Conservation (phyloP, 2,888 invertebrate genomes). For the Rhaphigaster nebulosa region DNA sequence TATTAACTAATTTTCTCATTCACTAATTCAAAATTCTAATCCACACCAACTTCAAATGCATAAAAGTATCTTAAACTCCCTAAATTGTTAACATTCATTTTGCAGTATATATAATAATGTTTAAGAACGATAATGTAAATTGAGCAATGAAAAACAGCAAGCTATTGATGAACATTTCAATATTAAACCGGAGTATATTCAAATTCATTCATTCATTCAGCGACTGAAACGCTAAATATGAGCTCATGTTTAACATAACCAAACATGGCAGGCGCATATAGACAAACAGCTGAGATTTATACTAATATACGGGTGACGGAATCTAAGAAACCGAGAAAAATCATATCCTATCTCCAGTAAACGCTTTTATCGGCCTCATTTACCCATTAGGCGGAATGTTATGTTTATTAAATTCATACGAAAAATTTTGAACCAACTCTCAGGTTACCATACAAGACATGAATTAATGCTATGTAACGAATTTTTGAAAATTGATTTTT, state of each 20-base stretch:
- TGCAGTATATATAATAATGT: background rate
- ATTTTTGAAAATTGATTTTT: no score
- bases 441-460: no score
- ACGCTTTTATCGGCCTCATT: background rate
- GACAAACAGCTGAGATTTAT: background rate
- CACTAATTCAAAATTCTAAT: no score
- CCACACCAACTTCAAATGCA: no score
- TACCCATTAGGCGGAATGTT: background rate
- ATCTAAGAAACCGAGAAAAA: background rate
- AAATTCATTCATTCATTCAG: conserved; percentile 31
- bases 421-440: no score
- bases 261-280: background rate
- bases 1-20: no score
- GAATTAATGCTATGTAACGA: no score
- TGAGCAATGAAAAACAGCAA: background rate
- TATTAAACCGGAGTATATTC: conserved; percentile 23
- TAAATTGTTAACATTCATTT: background rate
- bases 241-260: background rate
- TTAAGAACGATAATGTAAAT: background rate
- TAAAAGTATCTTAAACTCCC: background rate
- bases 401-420: no score
- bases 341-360: background rate
- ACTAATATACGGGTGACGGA: background rate
- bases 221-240: conserved; percentile 11
- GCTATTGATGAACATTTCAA: conserved; percentile 20